Percentiles rank a stretch among this genome's conserved stretches.
These are phyloP conservation scores for Mystacides longicornis DNA, from an alignment of 2,888 invertebrate species.

Conservation along the genomic window DNA sequence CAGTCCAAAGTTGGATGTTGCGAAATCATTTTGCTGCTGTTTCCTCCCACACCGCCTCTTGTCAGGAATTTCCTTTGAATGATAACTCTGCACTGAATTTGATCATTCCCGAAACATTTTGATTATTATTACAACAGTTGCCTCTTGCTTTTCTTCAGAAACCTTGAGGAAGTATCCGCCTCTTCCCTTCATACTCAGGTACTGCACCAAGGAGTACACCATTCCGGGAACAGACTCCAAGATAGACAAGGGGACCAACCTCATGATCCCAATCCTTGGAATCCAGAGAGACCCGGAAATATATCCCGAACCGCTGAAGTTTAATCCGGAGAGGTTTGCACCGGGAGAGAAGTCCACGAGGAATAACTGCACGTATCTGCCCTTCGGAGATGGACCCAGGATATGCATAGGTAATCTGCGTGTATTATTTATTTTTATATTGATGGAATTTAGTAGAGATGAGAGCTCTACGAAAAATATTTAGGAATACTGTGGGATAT, in stretches of 20 bases:
- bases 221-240: not conserved
- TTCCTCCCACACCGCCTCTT: too few species aligned
- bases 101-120: too few species aligned
- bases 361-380: not conserved
- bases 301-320: not conserved
- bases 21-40: too few species aligned
- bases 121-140: too few species aligned
- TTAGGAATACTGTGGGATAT: too few species aligned
- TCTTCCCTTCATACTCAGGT: not conserved
- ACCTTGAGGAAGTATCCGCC: not conserved
- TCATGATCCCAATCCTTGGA: not conserved
- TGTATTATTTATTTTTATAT: too few species aligned
- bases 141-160: not conserved
- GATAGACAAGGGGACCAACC: not conserved
- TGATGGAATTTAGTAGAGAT: too few species aligned
- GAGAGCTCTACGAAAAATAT: too few species aligned
- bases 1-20: too few species aligned
- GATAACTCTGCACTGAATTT: too few species aligned
- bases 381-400: not conserved
- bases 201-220: not conserved
- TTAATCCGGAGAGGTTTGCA: conserved; percentile 2
- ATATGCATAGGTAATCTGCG: not conserved
- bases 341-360: not conserved
- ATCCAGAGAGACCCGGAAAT: not conserved
- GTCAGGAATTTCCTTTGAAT: too few species aligned